Percentiles rank a stretch among this genome's conserved stretches.
These are phyloP conservation scores for Matsumyia berberina DNA, from an alignment of 2,888 invertebrate genomes.

Conservation along the genomic window DNA sequence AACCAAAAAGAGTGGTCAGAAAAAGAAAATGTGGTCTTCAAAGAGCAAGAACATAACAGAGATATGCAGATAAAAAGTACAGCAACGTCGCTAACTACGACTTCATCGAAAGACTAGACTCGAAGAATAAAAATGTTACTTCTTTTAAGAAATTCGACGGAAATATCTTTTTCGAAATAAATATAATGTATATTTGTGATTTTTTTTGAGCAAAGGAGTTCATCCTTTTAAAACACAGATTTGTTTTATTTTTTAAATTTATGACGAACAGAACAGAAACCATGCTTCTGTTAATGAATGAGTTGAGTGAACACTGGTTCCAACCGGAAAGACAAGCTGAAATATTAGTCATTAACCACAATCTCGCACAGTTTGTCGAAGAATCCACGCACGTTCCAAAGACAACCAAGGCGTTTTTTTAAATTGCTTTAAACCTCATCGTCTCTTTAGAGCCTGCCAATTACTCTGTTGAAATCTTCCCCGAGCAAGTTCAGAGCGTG, in stretches of 20 bases:
- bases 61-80: conserved; percentile 23
- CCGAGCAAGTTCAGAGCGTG: too few species aligned
- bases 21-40: conserved; percentile 8
- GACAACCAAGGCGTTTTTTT: too few species aligned
- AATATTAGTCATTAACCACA: too few species aligned
- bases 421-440: too few species aligned
- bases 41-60: conserved; percentile 7
- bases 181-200: neutral
- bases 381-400: too few species aligned
- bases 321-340: too few species aligned
- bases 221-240: neutral
- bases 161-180: neutral
- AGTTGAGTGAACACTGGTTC: too few species aligned
- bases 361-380: too few species aligned
- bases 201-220: neutral
- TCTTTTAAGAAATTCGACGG: neutral
- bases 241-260: neutral
- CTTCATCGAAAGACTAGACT: conserved; percentile 25
- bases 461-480: too few species aligned
- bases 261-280: too few species aligned
- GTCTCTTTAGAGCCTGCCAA: too few species aligned
- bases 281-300: too few species aligned
- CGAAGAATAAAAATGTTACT: conserved; percentile 1
- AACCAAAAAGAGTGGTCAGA: conserved; percentile 77
- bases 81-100: conserved; percentile 31